These are phyloP conservation scores for Macrostomum lignano DNA, from an alignment of 1,140 invertebrate species.

Conservation along the genomic window DNA sequence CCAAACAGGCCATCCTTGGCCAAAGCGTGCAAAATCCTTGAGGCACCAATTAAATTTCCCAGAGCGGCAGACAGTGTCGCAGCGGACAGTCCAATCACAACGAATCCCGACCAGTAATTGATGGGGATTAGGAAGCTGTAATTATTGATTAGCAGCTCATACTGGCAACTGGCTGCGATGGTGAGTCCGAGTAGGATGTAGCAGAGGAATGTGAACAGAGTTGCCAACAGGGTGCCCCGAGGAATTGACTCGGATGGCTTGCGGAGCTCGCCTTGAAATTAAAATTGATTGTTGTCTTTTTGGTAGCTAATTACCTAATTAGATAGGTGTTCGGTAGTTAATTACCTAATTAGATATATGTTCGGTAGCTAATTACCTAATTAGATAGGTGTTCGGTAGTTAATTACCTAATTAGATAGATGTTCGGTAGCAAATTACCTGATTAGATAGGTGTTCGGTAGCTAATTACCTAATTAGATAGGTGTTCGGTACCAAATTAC, in stretches of 20 bases:
- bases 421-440: too few species aligned
- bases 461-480: too few species aligned
- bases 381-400: too few species aligned
- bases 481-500: too few species aligned
- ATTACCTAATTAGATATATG: too few species aligned
- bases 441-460: too few species aligned
- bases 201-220: conserved; percentile 58
- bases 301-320: too few species aligned
- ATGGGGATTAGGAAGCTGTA: conserved; percentile 64
- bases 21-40: conserved; percentile 67
- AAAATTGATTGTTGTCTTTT: too few species aligned
- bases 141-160: conserved; percentile 53
- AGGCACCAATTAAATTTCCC: conserved; percentile 82
- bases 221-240: conserved; percentile 59
- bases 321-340: too few species aligned
- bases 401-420: too few species aligned
- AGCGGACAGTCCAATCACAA: conserved; percentile 65
- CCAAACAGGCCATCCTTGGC: conserved; percentile 90
- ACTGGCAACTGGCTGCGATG: conserved; percentile 50
- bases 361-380: too few species aligned
- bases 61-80: conserved; percentile 79
- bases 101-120: conserved; percentile 65
- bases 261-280: conserved; percentile 66
- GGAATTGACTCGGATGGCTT: conserved; percentile 73
- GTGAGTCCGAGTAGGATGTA: conserved; percentile 55